Base-by-base conservation (phyloP, 2,888 invertebrate species). In the Troides oblongomaculatus region DNA sequence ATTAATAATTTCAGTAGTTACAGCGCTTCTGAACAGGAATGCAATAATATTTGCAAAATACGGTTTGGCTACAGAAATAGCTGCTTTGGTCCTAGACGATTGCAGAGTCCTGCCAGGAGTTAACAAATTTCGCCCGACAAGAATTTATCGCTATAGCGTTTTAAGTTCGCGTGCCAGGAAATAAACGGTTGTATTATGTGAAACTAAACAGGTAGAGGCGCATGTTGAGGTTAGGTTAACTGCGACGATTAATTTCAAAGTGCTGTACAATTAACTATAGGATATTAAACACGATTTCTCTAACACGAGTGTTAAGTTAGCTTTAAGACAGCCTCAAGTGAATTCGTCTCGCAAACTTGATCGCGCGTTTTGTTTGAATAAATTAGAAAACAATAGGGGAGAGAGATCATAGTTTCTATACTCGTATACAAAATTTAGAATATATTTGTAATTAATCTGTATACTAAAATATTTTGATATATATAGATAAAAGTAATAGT, bases 41-140 rank as follows among this genome's bases (percentile, higher is more conserved):
- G 39, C 39, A 39, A 10, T 39, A 10, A 39, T 39, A 10, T 39
- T 39, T 10, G 10, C 53, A 72, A 58, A 66, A 21, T 30, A 43
- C 25, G 53, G 57, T 56, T 30, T 30, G 30, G 30, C 30, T 30
- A 30, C 3, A 30, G 30, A 30, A 30, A 3, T 3, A 30, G 4
- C 30, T 30, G 30, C 30, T 66, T 62, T 63, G 60, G 60, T 7
- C 64, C 56, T 57, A 57, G 62, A 62, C 58, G 39, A 8, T 39
- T 10, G 6, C 8, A 39, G 39, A 39, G 8, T 39, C 39, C 39
- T 39, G 39, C 39, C 39, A 39, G 8, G 8, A 39, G 66, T 59
- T 66, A 69, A 69, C 64, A 39, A 61, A 69, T 68, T 68, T 68
- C 68, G 57, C 58, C 68, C 50, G 64, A 43, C 64, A 43, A 69